Evolutionary conservation across 2,888 invertebrate genomes (phyloP).

Genomic region (Watsonalla cultraria): DNA sequence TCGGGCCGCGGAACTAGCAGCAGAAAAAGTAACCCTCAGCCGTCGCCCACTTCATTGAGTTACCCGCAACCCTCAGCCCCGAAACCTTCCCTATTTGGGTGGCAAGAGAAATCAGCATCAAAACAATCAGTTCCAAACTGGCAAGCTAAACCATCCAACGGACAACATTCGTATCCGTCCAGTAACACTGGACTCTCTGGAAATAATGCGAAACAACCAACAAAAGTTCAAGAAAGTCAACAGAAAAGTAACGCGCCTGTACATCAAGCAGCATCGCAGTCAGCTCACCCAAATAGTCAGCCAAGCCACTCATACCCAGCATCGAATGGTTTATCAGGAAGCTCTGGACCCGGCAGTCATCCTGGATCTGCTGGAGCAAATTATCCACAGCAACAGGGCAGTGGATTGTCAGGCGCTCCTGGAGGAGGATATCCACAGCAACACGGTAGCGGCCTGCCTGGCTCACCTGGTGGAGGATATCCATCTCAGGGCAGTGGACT

Average conservation of each 20-base stretch:
- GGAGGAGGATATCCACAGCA: constrained; percentile 30
- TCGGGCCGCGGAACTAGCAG: constrained; percentile 52
- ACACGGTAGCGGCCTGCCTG: constrained; percentile 20
- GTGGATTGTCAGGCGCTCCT: constrained; percentile 18
- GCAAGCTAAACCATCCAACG: constrained; percentile 41
- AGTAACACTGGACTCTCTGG: constrained; percentile 60
- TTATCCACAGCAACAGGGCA: constrained; percentile 25
- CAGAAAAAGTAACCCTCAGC: constrained; percentile 51
- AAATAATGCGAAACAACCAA: constrained; percentile 42
- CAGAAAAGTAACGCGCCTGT: constrained; percentile 50
- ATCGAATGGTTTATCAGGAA: constrained; percentile 59
- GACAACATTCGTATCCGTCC: constrained; percentile 60
- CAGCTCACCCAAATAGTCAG: constrained; percentile 28
- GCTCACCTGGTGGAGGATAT: constrained; percentile 16
- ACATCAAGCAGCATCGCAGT: constrained; percentile 29
- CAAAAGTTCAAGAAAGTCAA: constrained; percentile 50
- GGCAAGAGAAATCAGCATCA: constrained; percentile 61
- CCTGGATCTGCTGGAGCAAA: constrained; percentile 30
- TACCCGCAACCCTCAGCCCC: constrained; percentile 54
- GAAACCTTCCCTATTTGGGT: constrained; percentile 58
- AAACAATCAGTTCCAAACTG: constrained; percentile 40
- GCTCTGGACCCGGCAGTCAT: constrained; percentile 25
- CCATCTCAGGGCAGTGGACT: constrained; percentile 30
- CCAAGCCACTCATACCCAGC: constrained; percentile 52
- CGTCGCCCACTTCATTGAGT: constrained; percentile 62